These are phyloP conservation scores for Ceyx margarethae DNA, from an alignment of 2,113 vertebrate genomes.

Conservation along the genomic window DNA sequence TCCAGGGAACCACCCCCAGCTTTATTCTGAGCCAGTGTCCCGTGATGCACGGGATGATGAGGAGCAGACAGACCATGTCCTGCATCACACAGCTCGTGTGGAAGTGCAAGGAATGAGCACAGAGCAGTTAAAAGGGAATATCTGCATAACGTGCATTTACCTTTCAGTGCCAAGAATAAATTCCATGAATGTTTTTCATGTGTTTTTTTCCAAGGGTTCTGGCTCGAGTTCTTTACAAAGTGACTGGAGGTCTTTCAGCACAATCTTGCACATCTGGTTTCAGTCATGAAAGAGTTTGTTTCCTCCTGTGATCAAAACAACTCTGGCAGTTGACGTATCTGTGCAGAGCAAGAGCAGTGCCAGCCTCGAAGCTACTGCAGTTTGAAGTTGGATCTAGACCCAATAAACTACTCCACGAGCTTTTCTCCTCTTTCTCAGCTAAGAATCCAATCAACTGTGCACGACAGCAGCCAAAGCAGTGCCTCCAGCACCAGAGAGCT, in stretches of 20 bases:
- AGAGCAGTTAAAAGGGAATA: not conserved
- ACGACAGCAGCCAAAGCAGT: not conserved
- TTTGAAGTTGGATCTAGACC: not conserved
- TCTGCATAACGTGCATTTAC: constrained; percentile 5
- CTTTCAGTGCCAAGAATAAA: constrained; percentile 36
- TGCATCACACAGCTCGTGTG: not conserved
- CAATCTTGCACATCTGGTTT: not conserved
- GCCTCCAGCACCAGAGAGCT: not conserved
- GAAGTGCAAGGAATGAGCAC: not conserved
- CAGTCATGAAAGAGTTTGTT: constrained; percentile 6
- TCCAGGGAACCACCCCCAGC: not conserved
- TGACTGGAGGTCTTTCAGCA: not conserved
- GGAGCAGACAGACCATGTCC: not conserved
- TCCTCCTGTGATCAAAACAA: not conserved
- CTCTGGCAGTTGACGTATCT: not conserved
- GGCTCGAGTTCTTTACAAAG: not conserved
- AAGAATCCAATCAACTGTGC: not conserved
- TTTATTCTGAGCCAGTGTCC: not conserved
- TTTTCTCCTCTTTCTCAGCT: not conserved
- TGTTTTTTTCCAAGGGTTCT: constrained; percentile 14
- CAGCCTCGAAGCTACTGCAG: not conserved
- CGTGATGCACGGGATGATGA: accelerated
- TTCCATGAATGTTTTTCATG: constrained; percentile 7
- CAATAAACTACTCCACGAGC: not conserved
- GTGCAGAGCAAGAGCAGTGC: not conserved